phyloP scores from a whole-genome alignment of 2,888 invertebrate genomes.

The Oxycera nigricornis region DNA sequence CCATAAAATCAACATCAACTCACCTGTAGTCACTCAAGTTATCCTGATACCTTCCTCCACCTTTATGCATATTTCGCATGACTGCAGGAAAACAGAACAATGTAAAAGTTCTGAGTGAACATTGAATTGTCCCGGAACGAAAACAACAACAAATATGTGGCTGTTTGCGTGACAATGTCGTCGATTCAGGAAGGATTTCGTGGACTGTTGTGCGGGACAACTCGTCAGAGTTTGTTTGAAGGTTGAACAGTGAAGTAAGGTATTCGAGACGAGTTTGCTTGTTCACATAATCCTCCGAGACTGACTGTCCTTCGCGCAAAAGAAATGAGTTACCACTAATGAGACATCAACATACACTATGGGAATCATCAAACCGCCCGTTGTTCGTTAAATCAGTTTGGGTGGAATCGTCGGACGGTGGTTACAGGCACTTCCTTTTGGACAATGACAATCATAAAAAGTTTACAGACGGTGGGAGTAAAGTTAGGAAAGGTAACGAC shows the following conservation, averaged over 20 bases:
- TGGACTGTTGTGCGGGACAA: constrained; percentile 14
- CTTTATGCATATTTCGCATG: constrained; percentile 4
- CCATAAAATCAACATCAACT: no score
- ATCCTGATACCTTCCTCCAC: no score
- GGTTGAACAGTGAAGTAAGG: constrained; percentile 10
- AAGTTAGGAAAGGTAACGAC: constrained; percentile 37
- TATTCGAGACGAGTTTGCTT: neutral
- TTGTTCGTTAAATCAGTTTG: constrained; percentile 71
- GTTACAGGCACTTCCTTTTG: constrained; percentile 57
- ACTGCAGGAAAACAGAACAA: neutral
- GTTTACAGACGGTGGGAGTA: constrained; percentile 14
- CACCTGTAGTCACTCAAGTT: no score
- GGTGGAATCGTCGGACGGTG: constrained; percentile 69
- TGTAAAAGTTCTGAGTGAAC: neutral
- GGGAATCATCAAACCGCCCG: constrained; percentile 70
- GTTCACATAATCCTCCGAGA: neutral
- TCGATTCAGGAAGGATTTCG: neutral
- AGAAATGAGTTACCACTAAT: constrained; percentile 53
- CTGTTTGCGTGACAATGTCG: constrained; percentile 29
- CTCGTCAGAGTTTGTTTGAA: constrained; percentile 21
- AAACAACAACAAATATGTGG: neutral
- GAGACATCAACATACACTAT: constrained; percentile 63
- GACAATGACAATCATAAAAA: constrained; percentile 52
- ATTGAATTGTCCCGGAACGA: neutral
- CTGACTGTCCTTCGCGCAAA: neutral